A percentile compares a stretch with the other conserved stretches of the same genome.
These are phyloP conservation scores for Gymnodraco acuticeps DNA, from an alignment of 2,797 vertebrate genomes.

Conservation along the genomic window DNA sequence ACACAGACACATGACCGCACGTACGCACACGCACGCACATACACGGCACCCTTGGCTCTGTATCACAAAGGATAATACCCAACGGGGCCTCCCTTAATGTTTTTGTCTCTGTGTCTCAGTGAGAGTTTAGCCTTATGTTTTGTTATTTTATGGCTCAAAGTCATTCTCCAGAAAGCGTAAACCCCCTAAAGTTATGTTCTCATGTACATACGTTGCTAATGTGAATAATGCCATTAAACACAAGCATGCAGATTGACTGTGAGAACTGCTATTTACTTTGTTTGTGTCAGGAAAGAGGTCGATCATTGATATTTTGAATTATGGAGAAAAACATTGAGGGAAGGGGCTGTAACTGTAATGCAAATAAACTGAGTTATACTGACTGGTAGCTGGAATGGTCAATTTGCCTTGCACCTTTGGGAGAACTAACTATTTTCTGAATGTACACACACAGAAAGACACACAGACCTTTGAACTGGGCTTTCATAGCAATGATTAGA, in stretches of 20 bases:
- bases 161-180: constrained; percentile 47
- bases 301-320: constrained; percentile 62
- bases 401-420: constrained; percentile 44
- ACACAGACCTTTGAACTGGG: constrained; percentile 74
- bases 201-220: constrained; percentile 55
- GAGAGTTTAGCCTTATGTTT: constrained; percentile 64
- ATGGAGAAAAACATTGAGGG: constrained; percentile 55
- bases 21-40: constrained; percentile 26
- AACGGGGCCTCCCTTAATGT: constrained; percentile 57
- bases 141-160: constrained; percentile 64
- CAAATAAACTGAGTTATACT: constrained; percentile 57
- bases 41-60: constrained; percentile 52
- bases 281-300: constrained; percentile 40
- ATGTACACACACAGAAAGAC: constrained; percentile 31
- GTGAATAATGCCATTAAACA: constrained; percentile 57
- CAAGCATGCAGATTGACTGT: constrained; percentile 58
- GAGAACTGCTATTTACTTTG: constrained; percentile 57
- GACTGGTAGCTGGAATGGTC: constrained; percentile 31
- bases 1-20: constrained; percentile 18
- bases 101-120: constrained; percentile 59
- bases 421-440: constrained; percentile 36
- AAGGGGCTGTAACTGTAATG: constrained; percentile 29
- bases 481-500: constrained; percentile 55
- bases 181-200: constrained; percentile 52
- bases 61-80: constrained; percentile 68